Evolutionary conservation across 1,140 invertebrate species (phyloP).

Genomic region (Sipha flava): DNA sequence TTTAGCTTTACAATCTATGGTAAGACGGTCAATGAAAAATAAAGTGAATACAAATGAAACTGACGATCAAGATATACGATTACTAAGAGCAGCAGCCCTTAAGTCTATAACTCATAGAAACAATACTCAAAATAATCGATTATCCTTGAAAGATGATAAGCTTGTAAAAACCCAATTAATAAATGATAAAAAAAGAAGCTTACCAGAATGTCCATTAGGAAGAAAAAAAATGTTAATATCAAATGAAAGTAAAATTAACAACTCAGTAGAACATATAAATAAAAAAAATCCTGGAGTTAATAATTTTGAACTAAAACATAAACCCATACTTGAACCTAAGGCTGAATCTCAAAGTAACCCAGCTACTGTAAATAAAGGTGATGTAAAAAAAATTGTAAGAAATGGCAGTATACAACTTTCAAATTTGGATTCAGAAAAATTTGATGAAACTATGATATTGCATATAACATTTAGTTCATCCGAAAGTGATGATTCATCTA

Average conservation of each 20-base stretch:
- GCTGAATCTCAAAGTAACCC: neutral
- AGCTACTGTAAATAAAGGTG: neutral
- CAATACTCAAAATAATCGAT: neutral
- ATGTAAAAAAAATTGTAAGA: neutral
- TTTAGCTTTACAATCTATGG: constrained; percentile 15
- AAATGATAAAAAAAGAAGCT: neutral
- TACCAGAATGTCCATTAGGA: neutral
- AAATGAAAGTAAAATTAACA: neutral
- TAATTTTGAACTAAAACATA: neutral
- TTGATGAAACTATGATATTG: constrained; percentile 21
- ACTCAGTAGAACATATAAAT: neutral
- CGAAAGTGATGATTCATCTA: constrained; percentile 8
- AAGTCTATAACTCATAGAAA: neutral
- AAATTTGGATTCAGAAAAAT: constrained; percentile 12
- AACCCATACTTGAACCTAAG: neutral
- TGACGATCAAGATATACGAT: neutral
- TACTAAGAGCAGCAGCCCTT: constrained; percentile 12
- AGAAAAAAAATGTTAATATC: neutral
- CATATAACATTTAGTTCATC: constrained; percentile 16
- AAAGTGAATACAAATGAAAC: neutral
- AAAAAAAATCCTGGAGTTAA: neutral
- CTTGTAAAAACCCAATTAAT: neutral
- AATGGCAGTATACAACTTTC: constrained; percentile 17
- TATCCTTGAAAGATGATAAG: neutral
- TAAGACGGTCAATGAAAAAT: neutral